Conservation (phyloP, 2,888 invertebrate species). For the Stenodera caucasica region DNA sequence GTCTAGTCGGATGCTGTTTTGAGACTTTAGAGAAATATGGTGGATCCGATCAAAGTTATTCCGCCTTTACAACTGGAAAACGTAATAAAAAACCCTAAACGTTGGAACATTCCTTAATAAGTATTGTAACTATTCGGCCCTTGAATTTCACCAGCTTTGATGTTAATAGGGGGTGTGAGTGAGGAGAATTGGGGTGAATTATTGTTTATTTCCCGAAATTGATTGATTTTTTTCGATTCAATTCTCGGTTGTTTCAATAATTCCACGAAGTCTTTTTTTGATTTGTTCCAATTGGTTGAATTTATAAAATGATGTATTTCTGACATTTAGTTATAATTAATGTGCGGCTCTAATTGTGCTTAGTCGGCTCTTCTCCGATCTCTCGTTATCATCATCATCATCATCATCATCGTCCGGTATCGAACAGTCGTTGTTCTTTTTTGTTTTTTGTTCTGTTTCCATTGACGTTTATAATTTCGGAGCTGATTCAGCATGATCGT, state of each 20-base stretch:
- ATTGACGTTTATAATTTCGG: background rate
- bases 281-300: background rate
- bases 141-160: too few relatives aligned
- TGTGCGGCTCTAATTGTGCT: background rate
- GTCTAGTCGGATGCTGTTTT: background rate
- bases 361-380: background rate
- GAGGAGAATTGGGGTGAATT: too few relatives aligned
- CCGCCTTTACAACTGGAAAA: background rate
- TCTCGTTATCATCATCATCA: too few relatives aligned
- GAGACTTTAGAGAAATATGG: background rate
- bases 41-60: background rate
- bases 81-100: background rate
- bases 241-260: background rate
- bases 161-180: too few relatives aligned
- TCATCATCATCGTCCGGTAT: too few relatives aligned
- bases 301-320: background rate
- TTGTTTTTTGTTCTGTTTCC: background rate
- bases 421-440: background rate
- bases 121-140: too few relatives aligned
- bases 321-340: background rate
- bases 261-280: background rate
- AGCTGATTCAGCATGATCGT: background rate
- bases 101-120: too few relatives aligned
- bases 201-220: too few relatives aligned
- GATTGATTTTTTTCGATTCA: background rate